Evolutionary conservation across 2,888 invertebrate species (phyloP).

Genomic region (Tetranychus piercei): DNA sequence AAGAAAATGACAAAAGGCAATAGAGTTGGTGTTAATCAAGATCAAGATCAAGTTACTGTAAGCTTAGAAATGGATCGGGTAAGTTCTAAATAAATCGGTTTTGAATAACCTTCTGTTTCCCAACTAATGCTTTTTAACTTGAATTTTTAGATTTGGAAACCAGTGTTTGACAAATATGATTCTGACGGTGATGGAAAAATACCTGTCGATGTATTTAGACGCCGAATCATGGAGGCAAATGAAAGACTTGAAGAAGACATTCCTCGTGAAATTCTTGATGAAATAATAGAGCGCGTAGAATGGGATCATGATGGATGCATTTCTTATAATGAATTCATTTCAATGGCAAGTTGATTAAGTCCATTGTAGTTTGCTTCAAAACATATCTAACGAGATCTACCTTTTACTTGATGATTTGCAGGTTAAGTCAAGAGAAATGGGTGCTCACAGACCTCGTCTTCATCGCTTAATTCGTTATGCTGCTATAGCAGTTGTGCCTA

Average conservation of each 20-base stretch:
- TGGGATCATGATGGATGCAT: slow-evolving; percentile 52
- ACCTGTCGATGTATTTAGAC: slow-evolving; percentile 24
- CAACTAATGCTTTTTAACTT: not conserved
- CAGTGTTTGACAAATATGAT: slow-evolving; percentile 27
- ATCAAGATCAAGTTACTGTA: not conserved
- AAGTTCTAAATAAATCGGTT: not conserved
- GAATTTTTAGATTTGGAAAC: slow-evolving; percentile 23
- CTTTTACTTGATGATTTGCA: not conserved
- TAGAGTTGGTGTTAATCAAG: not conserved
- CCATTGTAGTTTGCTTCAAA: not conserved
- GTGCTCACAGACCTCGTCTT: slow-evolving; percentile 23
- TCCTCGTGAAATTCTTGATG: slow-evolving; percentile 30
- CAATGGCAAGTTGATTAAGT: slow-evolving; percentile 37
- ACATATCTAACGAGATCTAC: not conserved
- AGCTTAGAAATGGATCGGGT: slow-evolving; percentile 11
- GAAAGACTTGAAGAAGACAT: slow-evolving; percentile 28
- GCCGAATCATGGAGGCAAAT: slow-evolving; percentile 22
- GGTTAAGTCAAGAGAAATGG: slow-evolving; percentile 10
- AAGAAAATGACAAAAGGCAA: not conserved
- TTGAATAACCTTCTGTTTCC: too few relatives aligned
- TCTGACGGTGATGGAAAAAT: slow-evolving; percentile 26
- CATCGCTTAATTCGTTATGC: slow-evolving; percentile 27
- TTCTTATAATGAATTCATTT: slow-evolving; percentile 64
- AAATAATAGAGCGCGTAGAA: slow-evolving; percentile 31
- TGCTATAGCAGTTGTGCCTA: slow-evolving; percentile 26